These are phyloP conservation scores for Pygocentrus nattereri DNA, from an alignment of 2,797 vertebrate genomes.

Conservation along the genomic window DNA sequence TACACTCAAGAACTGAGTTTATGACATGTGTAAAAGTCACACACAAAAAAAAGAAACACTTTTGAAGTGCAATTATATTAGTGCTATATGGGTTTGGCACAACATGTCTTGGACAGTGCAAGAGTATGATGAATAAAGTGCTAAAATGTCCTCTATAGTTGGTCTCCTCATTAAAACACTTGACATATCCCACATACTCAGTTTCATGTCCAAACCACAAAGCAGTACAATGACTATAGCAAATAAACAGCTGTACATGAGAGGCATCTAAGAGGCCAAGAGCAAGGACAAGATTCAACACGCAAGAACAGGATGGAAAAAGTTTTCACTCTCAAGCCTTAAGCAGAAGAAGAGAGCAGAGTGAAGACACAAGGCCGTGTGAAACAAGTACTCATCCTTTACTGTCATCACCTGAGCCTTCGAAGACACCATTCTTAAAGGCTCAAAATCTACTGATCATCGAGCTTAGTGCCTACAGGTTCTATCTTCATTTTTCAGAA, in stretches of 20 bases:
- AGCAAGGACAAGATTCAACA: too few species aligned
- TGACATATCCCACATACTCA: background rate
- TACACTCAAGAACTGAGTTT: conserved; percentile 5
- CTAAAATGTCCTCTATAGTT: background rate
- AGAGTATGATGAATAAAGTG: background rate
- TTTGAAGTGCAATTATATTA: conserved; percentile 1
- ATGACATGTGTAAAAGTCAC: conserved; percentile 2
- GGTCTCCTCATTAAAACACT: background rate
- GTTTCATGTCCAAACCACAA: background rate
- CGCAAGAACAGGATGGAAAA: background rate
- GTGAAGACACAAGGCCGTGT: too few species aligned
- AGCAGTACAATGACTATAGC: background rate
- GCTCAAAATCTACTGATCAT: background rate
- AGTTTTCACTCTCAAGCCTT: background rate
- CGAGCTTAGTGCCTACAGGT: background rate
- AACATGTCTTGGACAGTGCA: background rate
- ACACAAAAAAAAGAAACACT: background rate
- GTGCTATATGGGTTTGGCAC: background rate
- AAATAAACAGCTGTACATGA: conserved; percentile 3
- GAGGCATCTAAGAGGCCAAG: background rate
- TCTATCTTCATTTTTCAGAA: too few species aligned
- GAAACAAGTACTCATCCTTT: background rate
- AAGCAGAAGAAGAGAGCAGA: too few species aligned
- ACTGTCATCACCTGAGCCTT: conserved; percentile 2
- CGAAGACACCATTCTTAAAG: background rate